Percentiles rank a stretch among this genome's conserved stretches.
phyloP scores from a whole-genome alignment of 1,140 invertebrate genomes.

The Heliconius hermathena region DNA sequence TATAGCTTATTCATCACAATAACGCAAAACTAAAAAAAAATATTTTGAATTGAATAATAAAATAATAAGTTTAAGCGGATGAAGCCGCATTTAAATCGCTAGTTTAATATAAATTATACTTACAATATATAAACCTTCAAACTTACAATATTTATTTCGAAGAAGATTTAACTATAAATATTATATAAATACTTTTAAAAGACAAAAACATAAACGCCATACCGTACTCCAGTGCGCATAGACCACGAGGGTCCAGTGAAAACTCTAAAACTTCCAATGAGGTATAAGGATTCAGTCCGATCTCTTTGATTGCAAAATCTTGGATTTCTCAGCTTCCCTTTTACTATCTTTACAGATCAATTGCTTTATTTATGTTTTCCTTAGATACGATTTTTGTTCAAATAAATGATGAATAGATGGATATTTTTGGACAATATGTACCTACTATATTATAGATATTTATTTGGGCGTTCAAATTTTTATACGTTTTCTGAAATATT shows the following conservation, averaged over 20 bases:
- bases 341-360: constrained; percentile 25
- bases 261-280: constrained; percentile 29
- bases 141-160: neutral
- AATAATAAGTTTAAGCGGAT: too few species aligned
- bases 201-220: neutral
- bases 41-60: too few species aligned
- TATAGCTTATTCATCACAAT: too few species aligned
- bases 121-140: too few species aligned
- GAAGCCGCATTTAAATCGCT: too few species aligned
- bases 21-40: too few species aligned
- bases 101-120: too few species aligned
- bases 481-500: too few species aligned
- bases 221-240: neutral
- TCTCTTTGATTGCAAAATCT: constrained; percentile 37
- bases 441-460: too few species aligned
- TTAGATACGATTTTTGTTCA: neutral
- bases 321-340: constrained; percentile 26
- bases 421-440: neutral
- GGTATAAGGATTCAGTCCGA: constrained; percentile 31
- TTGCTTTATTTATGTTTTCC: constrained; percentile 21
- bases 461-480: too few species aligned
- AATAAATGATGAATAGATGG: constrained; percentile 4
- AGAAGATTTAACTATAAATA: neutral
- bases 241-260: constrained; percentile 14
- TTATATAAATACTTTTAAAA: neutral